Conservation (phyloP, 2,888 invertebrate genomes). For the Stegana nigrithorax region DNA sequence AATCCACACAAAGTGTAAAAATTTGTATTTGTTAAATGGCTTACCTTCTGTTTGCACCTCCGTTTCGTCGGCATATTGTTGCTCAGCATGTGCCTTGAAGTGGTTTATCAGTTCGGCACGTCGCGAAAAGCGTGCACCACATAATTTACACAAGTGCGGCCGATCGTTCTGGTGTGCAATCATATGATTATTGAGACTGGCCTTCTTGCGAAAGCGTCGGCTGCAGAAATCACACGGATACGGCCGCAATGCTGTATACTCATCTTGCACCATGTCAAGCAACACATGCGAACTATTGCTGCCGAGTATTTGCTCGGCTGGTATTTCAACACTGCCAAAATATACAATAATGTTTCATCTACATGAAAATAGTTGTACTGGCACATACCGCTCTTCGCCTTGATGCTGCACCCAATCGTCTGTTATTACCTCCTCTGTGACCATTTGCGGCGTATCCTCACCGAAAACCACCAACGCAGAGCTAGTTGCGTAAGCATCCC, state of each 20-base stretch:
- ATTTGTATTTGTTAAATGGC: slow-evolving; percentile 26
- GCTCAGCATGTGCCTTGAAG: slow-evolving; percentile 83
- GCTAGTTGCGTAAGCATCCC: slow-evolving; percentile 39
- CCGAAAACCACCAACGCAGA: slow-evolving; percentile 45
- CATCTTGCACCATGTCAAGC: slow-evolving; percentile 83
- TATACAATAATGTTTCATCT: not conserved
- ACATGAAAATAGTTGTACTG: not conserved
- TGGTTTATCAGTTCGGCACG: slow-evolving; percentile 86
- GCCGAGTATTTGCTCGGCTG: slow-evolving; percentile 72
- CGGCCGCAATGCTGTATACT: slow-evolving; percentile 76
- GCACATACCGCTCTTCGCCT: slow-evolving; percentile 79
- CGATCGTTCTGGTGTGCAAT: slow-evolving; percentile 87
- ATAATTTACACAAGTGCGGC: slow-evolving; percentile 84
- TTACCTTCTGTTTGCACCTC: slow-evolving; percentile 42
- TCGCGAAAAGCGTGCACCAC: slow-evolving; percentile 83
- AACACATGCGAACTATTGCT: slow-evolving; percentile 56
- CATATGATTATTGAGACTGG: slow-evolving; percentile 88
- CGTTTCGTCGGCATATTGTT: slow-evolving; percentile 72
- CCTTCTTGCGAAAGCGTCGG: slow-evolving; percentile 84
- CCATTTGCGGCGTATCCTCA: slow-evolving; percentile 74
- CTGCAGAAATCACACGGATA: slow-evolving; percentile 91
- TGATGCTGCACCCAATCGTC: slow-evolving; percentile 83
- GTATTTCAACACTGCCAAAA: slow-evolving; percentile 75
- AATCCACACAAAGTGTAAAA: too few relatives aligned
- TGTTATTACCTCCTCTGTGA: slow-evolving; percentile 84